Conservation (phyloP, 2,888 invertebrate species). For the Caenorhabditis japonica region DNA sequence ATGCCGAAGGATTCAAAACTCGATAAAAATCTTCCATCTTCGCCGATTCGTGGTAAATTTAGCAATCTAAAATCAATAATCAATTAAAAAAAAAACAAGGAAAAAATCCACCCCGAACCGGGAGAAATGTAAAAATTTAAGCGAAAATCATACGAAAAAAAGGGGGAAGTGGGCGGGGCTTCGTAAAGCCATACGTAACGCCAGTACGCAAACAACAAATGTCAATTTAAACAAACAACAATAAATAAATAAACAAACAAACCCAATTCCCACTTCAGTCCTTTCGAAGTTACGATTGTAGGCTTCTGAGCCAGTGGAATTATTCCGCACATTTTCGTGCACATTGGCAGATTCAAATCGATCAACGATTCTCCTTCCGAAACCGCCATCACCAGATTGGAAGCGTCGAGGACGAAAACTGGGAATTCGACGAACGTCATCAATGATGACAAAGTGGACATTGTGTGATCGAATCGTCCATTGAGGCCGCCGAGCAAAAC, state of each 20-base stretch:
- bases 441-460: conserved; percentile 67
- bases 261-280: conserved; percentile 71
- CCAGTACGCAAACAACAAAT: no score
- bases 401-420: conserved; percentile 36
- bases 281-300: conserved; percentile 67
- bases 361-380: conserved; percentile 43
- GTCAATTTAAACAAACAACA: no score
- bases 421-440: not conserved
- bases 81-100: no score
- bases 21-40: no score
- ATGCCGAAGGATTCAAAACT: no score
- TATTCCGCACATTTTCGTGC: conserved; percentile 64
- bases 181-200: no score
- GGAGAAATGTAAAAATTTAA: no score
- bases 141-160: no score
- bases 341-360: conserved; percentile 15
- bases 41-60: no score
- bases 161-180: no score
- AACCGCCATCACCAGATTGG: conserved; percentile 44
- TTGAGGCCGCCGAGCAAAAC: conserved; percentile 56
- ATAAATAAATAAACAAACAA: not conserved
- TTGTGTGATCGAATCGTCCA: conserved; percentile 73
- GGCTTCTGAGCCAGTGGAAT: conserved; percentile 68
- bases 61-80: no score
- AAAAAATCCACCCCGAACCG: no score